Conservation (phyloP, 2,888 invertebrate genomes). For the Hydropsyche betteni region DNA sequence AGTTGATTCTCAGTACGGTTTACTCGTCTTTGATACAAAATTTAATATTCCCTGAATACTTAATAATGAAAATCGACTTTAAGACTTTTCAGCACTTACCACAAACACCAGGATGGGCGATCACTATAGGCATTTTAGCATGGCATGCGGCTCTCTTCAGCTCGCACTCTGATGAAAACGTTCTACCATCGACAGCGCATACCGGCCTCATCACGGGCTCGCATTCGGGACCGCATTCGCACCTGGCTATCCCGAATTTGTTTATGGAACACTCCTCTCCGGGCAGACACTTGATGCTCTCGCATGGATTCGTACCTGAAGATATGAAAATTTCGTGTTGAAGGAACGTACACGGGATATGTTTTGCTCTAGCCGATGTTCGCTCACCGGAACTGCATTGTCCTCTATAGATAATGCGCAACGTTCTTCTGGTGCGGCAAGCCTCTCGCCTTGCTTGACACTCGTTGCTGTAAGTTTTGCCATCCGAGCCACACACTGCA, state of each 20-base stretch:
- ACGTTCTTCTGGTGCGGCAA: constrained; percentile 77
- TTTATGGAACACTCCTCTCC: constrained; percentile 88
- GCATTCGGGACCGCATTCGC: constrained; percentile 84
- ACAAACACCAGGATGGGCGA: constrained; percentile 64
- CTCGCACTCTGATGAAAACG: constrained; percentile 86
- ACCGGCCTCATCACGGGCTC: constrained; percentile 83
- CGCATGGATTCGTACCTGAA: constrained; percentile 87
- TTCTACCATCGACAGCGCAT: constrained; percentile 85
- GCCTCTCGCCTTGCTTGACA: constrained; percentile 84
- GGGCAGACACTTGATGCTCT: constrained; percentile 77
- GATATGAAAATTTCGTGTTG: constrained; percentile 32
- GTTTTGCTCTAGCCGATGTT: neutral
- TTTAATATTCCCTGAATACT: too few relatives aligned
- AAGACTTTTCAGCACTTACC: constrained; percentile 55
- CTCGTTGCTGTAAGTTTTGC: constrained; percentile 84
- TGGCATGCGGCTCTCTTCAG: constrained; percentile 76
- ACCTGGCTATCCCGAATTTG: constrained; percentile 79
- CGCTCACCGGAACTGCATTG: constrained; percentile 80
- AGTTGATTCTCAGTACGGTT: too few relatives aligned
- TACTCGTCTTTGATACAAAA: too few relatives aligned
- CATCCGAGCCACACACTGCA: constrained; percentile 82
- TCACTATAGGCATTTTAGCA: constrained; percentile 62
- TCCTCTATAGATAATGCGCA: constrained; percentile 82
- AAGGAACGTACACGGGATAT: too few relatives aligned
- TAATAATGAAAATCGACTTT: too few relatives aligned